Evolutionary conservation across 2,113 vertebrate genomes (phyloP).

Genomic region (Ahaetulla prasina): DNA sequence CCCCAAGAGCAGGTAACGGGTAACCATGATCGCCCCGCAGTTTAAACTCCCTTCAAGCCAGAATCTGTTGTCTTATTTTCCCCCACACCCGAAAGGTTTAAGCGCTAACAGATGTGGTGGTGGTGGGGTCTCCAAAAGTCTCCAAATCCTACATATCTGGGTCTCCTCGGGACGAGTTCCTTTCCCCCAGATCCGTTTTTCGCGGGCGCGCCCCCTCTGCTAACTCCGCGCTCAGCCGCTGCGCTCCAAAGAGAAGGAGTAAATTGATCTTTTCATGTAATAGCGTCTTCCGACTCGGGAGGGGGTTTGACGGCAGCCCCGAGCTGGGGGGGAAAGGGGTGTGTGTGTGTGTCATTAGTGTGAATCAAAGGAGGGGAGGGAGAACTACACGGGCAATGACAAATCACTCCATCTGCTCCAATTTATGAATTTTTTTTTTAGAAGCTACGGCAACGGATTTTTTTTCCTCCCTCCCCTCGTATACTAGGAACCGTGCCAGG

Average conservation of each 20-base stretch:
- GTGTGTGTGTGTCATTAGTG: conserved; percentile 19
- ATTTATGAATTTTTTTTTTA: conserved; percentile 36
- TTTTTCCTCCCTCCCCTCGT: background rate
- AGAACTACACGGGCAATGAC: conserved; percentile 66
- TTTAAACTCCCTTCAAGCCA: conserved; percentile 70
- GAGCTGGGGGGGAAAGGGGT: conserved; percentile 41
- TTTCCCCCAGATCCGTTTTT: conserved; percentile 5
- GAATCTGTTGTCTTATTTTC: conserved; percentile 27
- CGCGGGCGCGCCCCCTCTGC: conserved; percentile 34
- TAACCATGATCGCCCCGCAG: conserved; percentile 73
- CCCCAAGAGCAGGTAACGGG: conserved; percentile 77
- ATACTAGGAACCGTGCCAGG: conserved; percentile 49
- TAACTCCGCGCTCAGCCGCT: conserved; percentile 66
- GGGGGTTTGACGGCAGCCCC: conserved; percentile 69
- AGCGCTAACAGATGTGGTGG: conserved; percentile 75
- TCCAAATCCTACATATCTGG: conserved; percentile 51
- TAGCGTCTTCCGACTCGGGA: conserved; percentile 75
- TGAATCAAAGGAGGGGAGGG: conserved; percentile 68
- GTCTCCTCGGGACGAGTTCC: conserved; percentile 48
- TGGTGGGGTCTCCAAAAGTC: conserved; percentile 63
- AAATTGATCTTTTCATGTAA: conserved; percentile 84
- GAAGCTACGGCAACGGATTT: conserved; percentile 49
- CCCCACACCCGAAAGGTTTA: conserved; percentile 64
- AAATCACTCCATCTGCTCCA: conserved; percentile 73
- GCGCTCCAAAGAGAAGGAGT: conserved; percentile 77